Percentiles rank a stretch among this genome's conserved stretches.
Evolutionary conservation across 2,113 vertebrate species (phyloP).

Genomic region (Thoracochromis brauschi): DNA sequence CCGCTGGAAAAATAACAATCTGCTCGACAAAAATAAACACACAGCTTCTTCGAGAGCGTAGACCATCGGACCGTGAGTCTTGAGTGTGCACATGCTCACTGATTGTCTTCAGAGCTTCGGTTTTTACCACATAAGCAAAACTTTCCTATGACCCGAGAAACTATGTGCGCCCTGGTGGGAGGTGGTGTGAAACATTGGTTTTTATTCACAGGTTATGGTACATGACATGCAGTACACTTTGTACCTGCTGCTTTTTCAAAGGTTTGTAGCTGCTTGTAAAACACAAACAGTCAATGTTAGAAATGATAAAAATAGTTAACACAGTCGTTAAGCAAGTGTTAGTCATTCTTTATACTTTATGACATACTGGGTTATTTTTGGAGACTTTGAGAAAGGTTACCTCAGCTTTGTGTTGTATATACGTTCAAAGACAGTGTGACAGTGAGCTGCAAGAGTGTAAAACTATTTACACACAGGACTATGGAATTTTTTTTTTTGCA

Average conservation of each 20-base stretch:
- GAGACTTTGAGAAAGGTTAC: background rate
- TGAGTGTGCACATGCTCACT: background rate
- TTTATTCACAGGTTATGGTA: background rate
- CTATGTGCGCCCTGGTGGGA: background rate
- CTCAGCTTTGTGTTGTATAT: background rate
- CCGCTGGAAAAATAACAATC: constrained; percentile 4
- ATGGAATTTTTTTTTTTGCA: background rate
- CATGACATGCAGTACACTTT: background rate
- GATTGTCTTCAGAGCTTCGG: background rate
- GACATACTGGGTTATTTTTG: background rate
- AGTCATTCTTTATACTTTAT: background rate
- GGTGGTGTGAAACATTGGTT: background rate
- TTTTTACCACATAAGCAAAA: constrained; percentile 38
- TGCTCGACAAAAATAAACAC: background rate
- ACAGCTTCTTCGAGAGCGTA: background rate
- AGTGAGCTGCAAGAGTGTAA: background rate
- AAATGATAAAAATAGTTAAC: background rate
- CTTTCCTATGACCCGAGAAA: constrained; percentile 13
- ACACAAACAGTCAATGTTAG: background rate
- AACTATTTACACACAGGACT: background rate
- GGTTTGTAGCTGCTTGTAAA: background rate
- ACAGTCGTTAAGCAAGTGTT: background rate
- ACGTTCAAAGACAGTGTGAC: background rate
- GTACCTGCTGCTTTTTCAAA: background rate
- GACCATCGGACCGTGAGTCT: background rate